Conservation (phyloP, 2,797 vertebrate genomes). For the Chlorospingus flavigularis region DNA sequence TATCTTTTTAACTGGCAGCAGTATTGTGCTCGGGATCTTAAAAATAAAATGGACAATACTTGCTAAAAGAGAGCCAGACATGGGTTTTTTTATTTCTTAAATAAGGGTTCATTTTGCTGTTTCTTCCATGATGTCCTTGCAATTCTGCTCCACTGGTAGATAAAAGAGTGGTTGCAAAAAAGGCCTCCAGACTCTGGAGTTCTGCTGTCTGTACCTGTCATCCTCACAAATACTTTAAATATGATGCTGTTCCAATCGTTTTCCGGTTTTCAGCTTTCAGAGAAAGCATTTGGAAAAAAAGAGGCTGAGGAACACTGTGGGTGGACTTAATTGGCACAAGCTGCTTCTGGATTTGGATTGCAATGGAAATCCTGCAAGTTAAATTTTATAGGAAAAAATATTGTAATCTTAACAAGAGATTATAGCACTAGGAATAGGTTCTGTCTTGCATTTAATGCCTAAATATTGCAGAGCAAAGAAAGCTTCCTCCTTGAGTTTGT, state of each 20-base stretch:
- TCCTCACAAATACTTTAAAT: background rate
- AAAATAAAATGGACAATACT: background rate
- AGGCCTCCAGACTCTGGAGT: background rate
- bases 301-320: rapidly evolving
- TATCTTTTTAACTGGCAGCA: background rate
- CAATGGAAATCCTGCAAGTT: background rate
- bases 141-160: background rate
- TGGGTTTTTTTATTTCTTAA: background rate
- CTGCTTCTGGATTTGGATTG: background rate
- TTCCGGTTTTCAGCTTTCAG: background rate
- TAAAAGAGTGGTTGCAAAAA: background rate
- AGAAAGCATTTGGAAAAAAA: background rate
- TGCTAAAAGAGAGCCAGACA: background rate
- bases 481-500: background rate
- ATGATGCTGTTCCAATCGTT: background rate
- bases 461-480: background rate
- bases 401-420: background rate
- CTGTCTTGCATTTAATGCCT: background rate
- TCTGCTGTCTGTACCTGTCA: rapidly evolving
- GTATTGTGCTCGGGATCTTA: background rate
- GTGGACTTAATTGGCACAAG: background rate
- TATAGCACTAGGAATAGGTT: background rate
- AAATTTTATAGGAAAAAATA: background rate
- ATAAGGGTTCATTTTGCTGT: background rate
- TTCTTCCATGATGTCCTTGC: background rate